These are phyloP conservation scores for Drosophila testacea DNA, from an alignment of 2,888 invertebrate genomes.

Conservation along the genomic window DNA sequence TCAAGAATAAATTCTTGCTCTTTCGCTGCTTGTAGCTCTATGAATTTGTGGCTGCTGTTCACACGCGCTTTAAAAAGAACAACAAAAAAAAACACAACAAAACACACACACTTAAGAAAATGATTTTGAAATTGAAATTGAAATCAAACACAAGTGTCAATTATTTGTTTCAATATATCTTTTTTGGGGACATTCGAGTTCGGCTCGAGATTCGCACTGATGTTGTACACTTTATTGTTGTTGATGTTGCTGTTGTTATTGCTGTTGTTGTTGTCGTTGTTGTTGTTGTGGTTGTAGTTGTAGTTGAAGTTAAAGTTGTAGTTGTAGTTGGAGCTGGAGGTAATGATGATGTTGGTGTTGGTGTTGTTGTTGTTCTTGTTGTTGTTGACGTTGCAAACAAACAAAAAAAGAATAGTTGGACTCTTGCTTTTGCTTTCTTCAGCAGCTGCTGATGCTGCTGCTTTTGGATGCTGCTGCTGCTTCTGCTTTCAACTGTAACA, in stretches of 20 bases:
- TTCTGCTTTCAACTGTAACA: conserved; percentile 53
- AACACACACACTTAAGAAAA: conserved; percentile 26
- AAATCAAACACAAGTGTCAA: conserved; percentile 44
- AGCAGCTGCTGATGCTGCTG: conserved; percentile 23
- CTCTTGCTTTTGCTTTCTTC: conserved; percentile 44
- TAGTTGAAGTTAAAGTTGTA: conserved; percentile 13
- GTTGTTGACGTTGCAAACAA: conserved; percentile 33
- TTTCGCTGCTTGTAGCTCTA: background rate
- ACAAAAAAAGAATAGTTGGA: conserved; percentile 41
- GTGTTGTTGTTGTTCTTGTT: conserved; percentile 2
- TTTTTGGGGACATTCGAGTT: conserved; percentile 27
- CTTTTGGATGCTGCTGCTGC: conserved; percentile 18
- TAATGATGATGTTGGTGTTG: conserved; percentile 11
- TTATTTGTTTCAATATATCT: conserved; percentile 16
- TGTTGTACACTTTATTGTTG: conserved; percentile 28
- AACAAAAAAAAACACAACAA: conserved; percentile 41
- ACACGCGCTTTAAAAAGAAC: conserved; percentile 45
- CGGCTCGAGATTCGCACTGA: conserved; percentile 36
- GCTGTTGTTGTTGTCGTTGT: conserved; percentile 12
- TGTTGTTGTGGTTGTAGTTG: conserved; percentile 22
- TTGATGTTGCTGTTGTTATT: conserved; percentile 6
- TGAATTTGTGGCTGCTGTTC: conserved; percentile 26
- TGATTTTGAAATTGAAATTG: conserved; percentile 14
- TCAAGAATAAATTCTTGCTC: background rate
- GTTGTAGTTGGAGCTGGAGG: conserved; percentile 13